These are phyloP conservation scores for Rostratula benghalensis DNA, from an alignment of 2,113 vertebrate genomes.

Conservation along the genomic window DNA sequence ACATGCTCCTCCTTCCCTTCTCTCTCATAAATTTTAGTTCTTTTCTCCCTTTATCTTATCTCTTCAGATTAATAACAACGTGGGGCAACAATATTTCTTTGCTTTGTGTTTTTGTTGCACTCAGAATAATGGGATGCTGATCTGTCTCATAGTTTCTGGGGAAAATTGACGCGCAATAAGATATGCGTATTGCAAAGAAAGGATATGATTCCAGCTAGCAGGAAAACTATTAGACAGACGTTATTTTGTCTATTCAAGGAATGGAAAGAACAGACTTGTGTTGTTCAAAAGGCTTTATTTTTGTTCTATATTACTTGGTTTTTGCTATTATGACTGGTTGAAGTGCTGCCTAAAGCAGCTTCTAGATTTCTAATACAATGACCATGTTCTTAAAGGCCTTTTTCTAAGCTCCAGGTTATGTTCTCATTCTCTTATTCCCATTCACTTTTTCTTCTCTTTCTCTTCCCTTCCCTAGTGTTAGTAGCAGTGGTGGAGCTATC, in stretches of 20 bases:
- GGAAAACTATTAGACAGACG: background rate
- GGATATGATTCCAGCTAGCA: background rate
- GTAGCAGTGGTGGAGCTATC: background rate
- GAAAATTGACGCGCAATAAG: background rate
- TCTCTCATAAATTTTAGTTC: background rate
- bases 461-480: background rate
- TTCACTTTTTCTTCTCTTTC: background rate
- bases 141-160: background rate
- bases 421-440: background rate
- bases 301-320: background rate
- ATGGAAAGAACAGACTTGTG: background rate
- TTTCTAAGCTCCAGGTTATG: background rate
- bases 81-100: background rate
- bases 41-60: background rate
- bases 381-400: background rate
- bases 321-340: background rate
- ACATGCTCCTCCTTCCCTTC: background rate
- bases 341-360: background rate
- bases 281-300: slow-evolving; percentile 5
- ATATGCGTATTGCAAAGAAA: background rate
- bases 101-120: background rate
- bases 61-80: background rate
- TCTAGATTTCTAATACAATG: slow-evolving; percentile 19
- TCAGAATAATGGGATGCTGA: background rate
- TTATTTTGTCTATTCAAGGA: background rate